Percentiles rank a stretch among this genome's conserved stretches.
Conservation (phyloP, 1,140 invertebrate genomes). For the Psix sp. region DNA sequence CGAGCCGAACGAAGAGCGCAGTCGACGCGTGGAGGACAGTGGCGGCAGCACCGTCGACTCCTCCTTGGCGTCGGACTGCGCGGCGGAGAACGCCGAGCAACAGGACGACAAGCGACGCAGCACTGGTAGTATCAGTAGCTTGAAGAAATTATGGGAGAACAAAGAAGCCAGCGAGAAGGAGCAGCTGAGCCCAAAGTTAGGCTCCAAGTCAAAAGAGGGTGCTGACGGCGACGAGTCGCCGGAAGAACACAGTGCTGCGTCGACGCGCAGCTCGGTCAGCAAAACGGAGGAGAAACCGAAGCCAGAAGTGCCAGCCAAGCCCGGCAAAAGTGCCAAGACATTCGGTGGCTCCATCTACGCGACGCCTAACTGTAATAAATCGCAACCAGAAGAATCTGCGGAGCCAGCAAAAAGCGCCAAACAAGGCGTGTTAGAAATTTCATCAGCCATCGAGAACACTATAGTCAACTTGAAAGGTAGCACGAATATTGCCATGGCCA, state of each 20-base stretch:
- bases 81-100: constrained; percentile 79
- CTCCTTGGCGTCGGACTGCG: constrained; percentile 64
- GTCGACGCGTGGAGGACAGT: constrained; percentile 69
- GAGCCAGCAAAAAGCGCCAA: constrained; percentile 75
- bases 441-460: constrained; percentile 82
- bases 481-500: constrained; percentile 80
- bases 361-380: constrained; percentile 76
- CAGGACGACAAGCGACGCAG: constrained; percentile 91
- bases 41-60: constrained; percentile 68
- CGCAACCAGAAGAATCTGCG: constrained; percentile 46
- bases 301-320: constrained; percentile 83
- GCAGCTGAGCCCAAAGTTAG: constrained; percentile 82
- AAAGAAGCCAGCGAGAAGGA: constrained; percentile 79
- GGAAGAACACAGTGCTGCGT: constrained; percentile 74
- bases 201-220: constrained; percentile 68
- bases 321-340: constrained; percentile 75
- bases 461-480: constrained; percentile 81
- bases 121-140: constrained; percentile 93
- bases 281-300: constrained; percentile 68
- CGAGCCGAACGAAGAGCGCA: constrained; percentile 77
- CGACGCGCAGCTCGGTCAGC: constrained; percentile 72
- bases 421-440: constrained; percentile 84
- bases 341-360: constrained; percentile 79
- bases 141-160: constrained; percentile 94
- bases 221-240: constrained; percentile 76